phyloP scores from a whole-genome alignment of 2,113 vertebrate genomes.

The Lontra canadensis region DNA sequence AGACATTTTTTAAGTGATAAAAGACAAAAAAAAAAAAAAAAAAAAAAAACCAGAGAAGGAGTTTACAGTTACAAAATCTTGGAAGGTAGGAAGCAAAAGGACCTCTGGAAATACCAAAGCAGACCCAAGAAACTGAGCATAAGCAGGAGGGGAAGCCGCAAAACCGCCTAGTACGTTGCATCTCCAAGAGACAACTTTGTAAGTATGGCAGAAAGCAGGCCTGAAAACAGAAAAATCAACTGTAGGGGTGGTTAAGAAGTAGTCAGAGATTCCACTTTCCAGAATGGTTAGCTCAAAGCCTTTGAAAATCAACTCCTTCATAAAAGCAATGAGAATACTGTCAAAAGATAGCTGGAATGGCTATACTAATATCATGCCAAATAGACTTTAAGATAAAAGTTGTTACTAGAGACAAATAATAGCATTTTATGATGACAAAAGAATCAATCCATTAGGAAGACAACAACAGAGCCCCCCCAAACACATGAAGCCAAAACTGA shows the following conservation, averaged over 20 bases:
- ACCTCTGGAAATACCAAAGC: neutral
- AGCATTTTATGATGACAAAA: constrained; percentile 16
- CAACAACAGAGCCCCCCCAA: neutral
- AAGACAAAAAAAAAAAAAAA: neutral
- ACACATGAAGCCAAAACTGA: neutral
- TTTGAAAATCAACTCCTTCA: neutral
- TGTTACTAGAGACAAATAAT: neutral
- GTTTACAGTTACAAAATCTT: neutral
- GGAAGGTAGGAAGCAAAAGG: neutral
- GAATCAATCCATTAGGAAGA: neutral
- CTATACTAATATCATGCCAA: neutral
- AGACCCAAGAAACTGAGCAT: neutral
- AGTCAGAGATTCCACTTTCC: neutral
- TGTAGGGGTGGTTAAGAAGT: neutral
- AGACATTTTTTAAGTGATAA: neutral
- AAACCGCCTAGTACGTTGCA: neutral
- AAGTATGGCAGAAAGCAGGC: neutral
- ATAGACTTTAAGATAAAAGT: neutral
- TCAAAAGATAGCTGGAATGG: neutral
- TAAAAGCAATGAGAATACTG: neutral
- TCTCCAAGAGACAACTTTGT: neutral
- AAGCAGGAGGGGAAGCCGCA: neutral
- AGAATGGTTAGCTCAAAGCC: neutral
- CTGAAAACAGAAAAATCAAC: neutral
- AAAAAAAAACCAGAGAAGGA: neutral